Evolutionary conservation across 1,140 invertebrate genomes (phyloP).

Genomic region (Oscheius sp.): DNA sequence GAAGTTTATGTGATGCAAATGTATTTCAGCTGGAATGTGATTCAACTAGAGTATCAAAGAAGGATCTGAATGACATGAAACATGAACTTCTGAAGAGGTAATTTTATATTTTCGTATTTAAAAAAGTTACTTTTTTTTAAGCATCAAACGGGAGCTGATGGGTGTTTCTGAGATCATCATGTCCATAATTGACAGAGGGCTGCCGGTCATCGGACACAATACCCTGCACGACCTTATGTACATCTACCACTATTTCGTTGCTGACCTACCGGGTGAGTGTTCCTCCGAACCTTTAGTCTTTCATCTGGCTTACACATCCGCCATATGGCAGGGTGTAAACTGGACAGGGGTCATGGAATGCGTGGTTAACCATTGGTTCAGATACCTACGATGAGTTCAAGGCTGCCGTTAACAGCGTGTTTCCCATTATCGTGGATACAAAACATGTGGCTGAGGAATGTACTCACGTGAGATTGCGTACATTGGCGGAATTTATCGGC

Average conservation of each 20-base stretch:
- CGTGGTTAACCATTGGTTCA: no score
- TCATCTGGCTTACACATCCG: not conserved
- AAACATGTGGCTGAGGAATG: conserved; percentile 15
- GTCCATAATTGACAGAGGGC: conserved; percentile 2
- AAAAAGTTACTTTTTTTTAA: not conserved
- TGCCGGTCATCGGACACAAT: conserved; percentile 16
- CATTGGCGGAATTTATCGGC: not conserved
- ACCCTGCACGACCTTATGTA: conserved; percentile 9
- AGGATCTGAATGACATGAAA: not conserved
- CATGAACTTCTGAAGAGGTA: not conserved
- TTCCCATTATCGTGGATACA: conserved; percentile 7
- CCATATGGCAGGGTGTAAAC: not conserved
- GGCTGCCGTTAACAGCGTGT: not conserved
- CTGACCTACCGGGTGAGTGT: conserved; percentile 6
- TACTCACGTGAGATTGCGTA: not conserved
- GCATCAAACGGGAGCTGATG: not conserved
- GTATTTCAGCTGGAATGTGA: not conserved
- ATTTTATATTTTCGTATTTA: not conserved
- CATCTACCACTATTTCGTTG: conserved; percentile 13
- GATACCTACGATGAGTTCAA: conserved; percentile 9
- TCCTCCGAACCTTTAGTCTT: not conserved
- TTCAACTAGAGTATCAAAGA: not conserved
- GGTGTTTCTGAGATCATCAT: not conserved
- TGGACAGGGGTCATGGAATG: not conserved
- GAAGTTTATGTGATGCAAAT: not conserved